Conservation (phyloP, 1,140 invertebrate genomes). For the Zaprionus kolodkinae region DNA sequence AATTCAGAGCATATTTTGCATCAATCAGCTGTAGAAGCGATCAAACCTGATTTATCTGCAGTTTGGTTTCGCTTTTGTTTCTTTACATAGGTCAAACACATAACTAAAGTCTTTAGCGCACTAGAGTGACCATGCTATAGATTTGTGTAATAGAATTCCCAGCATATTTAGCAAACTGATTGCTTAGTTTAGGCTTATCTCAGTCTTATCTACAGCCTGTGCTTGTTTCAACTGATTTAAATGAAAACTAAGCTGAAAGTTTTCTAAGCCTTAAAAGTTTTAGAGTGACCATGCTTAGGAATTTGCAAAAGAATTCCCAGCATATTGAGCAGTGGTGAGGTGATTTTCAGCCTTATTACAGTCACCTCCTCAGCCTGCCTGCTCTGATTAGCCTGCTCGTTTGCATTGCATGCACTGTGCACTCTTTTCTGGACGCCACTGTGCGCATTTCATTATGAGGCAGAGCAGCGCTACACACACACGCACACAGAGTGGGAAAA, state of each 20-base stretch:
- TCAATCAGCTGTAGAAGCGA: background rate
- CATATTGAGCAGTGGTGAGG: too few species aligned
- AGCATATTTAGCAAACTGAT: background rate
- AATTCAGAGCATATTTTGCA: slow-evolving; percentile 6
- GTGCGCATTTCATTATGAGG: slow-evolving; percentile 21
- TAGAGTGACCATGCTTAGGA: too few species aligned
- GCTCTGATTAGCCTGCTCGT: background rate
- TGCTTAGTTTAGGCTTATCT: too few species aligned
- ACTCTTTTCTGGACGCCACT: slow-evolving; percentile 34
- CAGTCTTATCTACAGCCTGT: too few species aligned
- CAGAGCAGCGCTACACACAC: slow-evolving; percentile 9
- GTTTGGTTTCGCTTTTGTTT: background rate
- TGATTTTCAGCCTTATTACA: too few species aligned
- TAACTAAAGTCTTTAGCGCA: too few species aligned
- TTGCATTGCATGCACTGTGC: background rate
- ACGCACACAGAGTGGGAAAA: slow-evolving; percentile 12
- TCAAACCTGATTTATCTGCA: background rate
- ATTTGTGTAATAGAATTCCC: background rate
- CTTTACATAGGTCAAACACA: background rate
- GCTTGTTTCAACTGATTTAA: too few species aligned
- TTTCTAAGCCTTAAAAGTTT: too few species aligned
- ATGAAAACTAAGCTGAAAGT: too few species aligned
- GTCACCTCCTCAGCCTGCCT: too few species aligned
- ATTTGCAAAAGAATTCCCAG: too few species aligned
- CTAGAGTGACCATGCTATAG: background rate